phyloP scores from a whole-genome alignment of 2,888 invertebrate species.

The Auanema freiburgensis region DNA sequence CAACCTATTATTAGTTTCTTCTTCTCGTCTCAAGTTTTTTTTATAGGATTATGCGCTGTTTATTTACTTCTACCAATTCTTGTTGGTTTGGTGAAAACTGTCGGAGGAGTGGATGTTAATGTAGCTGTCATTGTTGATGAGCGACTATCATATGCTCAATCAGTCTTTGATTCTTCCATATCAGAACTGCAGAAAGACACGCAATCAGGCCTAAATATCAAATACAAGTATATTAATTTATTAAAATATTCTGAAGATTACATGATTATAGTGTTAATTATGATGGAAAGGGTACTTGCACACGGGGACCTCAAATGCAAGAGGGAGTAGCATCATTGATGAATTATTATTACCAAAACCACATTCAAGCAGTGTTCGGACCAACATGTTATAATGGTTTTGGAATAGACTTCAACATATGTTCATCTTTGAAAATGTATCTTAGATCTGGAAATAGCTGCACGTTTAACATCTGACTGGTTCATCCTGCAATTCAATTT shows the following conservation, averaged over 20 bases:
- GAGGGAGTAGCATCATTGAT: conserved; percentile 4
- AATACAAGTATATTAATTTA: conserved; percentile 6
- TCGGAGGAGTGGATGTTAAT: too few relatives aligned
- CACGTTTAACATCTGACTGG: conserved; percentile 23
- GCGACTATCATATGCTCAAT: not conserved
- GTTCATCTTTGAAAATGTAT: too few relatives aligned
- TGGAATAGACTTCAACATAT: not conserved
- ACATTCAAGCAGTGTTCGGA: conserved; percentile 23
- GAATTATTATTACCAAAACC: conserved; percentile 14
- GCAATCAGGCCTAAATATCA: conserved; percentile 1
- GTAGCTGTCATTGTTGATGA: too few relatives aligned
- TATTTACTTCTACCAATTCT: too few relatives aligned
- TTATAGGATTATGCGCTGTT: too few relatives aligned
- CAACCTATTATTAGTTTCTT: too few relatives aligned
- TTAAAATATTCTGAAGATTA: conserved; percentile 5
- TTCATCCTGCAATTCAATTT: conserved; percentile 30
- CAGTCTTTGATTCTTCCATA: conserved; percentile 7
- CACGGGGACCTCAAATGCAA: conserved; percentile 6
- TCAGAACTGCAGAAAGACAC: conserved; percentile 2
- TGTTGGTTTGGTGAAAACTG: too few relatives aligned
- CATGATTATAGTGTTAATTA: not conserved
- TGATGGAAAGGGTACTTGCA: conserved; percentile 12
- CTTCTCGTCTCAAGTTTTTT: too few relatives aligned
- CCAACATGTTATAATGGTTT: conserved; percentile 25
- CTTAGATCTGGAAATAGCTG: conserved; percentile 24